Evolutionary conservation across 2,888 invertebrate species (phyloP), one percentile per base, ranked within the genome.

Genomic region (Apamea epomidion): DNA sequence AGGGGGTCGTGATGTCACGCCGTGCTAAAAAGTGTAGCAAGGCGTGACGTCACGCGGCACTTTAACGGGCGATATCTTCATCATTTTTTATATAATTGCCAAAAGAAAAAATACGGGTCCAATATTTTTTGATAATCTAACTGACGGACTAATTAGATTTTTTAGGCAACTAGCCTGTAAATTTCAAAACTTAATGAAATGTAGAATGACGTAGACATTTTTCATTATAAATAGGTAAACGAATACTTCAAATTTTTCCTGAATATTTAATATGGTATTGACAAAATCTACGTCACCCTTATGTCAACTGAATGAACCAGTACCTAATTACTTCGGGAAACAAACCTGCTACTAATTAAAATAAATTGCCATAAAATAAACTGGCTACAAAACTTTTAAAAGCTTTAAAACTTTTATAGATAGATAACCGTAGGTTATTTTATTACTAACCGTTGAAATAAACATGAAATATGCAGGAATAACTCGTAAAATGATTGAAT

Each of bases 371-470:
- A 68, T 86, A 75, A 73, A 80, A 80, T 73, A 62, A 83, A 75
- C n/a, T 25, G 37, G 42, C 37, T 65, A 76, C 68, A 72, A 75
- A 65, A 70, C 58, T 70, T 76, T 67, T n/a, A 32, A 54, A 78
- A 70, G 78, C 54, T n/a, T 77, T 68, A 42, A 32, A 71, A 67
- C 16, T 80, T 85, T 82, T 77, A 78, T 70, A 70, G 54, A 65
- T 32, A 83, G 25, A 60, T 62, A 71, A 82, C 45, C 64, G 45
- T 54, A 32, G 18, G 62, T 70, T 75, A 83, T 83, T 70, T 70
- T 75, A 83, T 83, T 70, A 84, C 64, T 64, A 84, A 64, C 73
- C 64, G 79, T 84, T 81, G 70, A 79, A 85, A 87, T 81, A 72
- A 84, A 83, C 77, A 83, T 84, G 58, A 84, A 77, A 79, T 84